These are phyloP conservation scores for Drosophila ficusphila DNA, from an alignment of 1,140 invertebrate genomes.

Conservation along the genomic window DNA sequence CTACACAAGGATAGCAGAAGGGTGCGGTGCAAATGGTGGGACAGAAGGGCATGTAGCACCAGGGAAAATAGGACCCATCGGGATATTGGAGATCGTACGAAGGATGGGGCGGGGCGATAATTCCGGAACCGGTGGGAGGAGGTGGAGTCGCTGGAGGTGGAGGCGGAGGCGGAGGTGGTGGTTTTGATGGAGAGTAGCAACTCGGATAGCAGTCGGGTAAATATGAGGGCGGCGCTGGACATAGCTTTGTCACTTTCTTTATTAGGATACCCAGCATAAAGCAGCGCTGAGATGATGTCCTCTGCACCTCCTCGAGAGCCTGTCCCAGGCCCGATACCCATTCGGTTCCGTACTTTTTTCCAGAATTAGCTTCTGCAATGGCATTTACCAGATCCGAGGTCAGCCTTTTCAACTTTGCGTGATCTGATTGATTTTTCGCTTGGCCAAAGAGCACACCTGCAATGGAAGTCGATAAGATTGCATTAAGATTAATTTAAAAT, in stretches of 20 bases:
- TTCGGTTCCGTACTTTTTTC: neutral
- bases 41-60: neutral
- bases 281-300: neutral
- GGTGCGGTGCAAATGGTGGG: neutral
- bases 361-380: conserved; percentile 5
- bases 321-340: neutral
- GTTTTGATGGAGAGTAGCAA: too few species aligned
- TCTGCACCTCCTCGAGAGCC: neutral
- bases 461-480: too few species aligned
- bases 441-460: neutral
- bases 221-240: neutral
- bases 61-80: conserved; percentile 1
- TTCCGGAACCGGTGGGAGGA: too few species aligned
- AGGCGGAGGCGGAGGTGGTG: too few species aligned
- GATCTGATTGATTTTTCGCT: too few species aligned
- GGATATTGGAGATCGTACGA: too few species aligned
- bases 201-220: neutral
- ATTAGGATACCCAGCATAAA: neutral
- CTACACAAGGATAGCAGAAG: neutral
- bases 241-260: neutral
- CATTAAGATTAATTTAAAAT: too few species aligned
- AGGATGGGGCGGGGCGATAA: too few species aligned
- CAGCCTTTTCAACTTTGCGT: neutral
- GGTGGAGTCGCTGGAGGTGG: too few species aligned
- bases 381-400: neutral